Percentiles rank a stretch among this genome's conserved stretches.
Conservation (phyloP, 1,140 invertebrate species). For the Lucilia cuprina region DNA sequence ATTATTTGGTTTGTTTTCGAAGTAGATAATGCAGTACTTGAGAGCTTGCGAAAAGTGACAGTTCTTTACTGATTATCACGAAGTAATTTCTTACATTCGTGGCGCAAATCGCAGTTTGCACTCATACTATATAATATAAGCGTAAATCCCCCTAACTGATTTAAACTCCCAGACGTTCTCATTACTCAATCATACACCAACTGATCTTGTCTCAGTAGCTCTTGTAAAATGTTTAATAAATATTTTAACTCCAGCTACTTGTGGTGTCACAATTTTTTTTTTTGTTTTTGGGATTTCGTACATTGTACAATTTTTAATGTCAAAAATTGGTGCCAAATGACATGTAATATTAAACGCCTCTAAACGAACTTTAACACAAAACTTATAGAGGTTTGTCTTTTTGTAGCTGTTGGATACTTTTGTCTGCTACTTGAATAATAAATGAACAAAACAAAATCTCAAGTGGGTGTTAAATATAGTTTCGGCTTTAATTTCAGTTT, state of each 20-base stretch:
- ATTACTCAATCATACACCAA: neutral
- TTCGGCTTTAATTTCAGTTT: neutral
- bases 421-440: slow-evolving; percentile 20
- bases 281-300: neutral
- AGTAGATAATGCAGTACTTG: too few relatives aligned
- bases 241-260: slow-evolving; percentile 5
- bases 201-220: slow-evolving; percentile 16
- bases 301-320: slow-evolving; percentile 38
- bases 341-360: slow-evolving; percentile 34
- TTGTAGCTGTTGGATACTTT: neutral
- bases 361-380: neutral
- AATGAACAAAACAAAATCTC: neutral
- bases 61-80: too few relatives aligned
- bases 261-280: slow-evolving; percentile 9
- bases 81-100: too few relatives aligned
- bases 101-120: too few relatives aligned
- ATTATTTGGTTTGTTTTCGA: too few relatives aligned
- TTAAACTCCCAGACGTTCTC: too few relatives aligned
- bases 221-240: neutral
- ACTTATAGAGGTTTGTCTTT: neutral
- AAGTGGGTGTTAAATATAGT: slow-evolving; percentile 28
- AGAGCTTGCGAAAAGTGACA: too few relatives aligned
- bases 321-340: slow-evolving; percentile 16
- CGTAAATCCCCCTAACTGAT: too few relatives aligned
- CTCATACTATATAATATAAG: too few relatives aligned